Conservation (phyloP, 2,797 vertebrate genomes). For the Podargus strigoides region DNA sequence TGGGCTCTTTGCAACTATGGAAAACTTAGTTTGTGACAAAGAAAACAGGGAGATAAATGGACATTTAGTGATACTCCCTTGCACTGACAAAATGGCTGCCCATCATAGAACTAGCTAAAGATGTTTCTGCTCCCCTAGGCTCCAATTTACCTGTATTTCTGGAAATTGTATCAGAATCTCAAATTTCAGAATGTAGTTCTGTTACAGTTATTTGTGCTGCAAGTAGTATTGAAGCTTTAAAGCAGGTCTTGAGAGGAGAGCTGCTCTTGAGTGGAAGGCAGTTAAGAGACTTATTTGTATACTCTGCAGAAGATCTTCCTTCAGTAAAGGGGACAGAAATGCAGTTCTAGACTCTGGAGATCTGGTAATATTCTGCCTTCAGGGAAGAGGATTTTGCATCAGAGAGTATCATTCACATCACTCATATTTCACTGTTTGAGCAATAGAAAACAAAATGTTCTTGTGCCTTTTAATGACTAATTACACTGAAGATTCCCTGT, state of each 20-base stretch:
- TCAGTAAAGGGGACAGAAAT: not conserved
- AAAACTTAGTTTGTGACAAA: not conserved
- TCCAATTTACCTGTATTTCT: not conserved
- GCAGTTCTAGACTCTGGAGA: not conserved
- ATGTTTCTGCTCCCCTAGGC: not conserved
- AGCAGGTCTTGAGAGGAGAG: not conserved
- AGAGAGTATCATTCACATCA: not conserved
- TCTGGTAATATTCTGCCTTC: not conserved
- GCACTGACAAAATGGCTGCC: not conserved
- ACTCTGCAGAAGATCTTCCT: not conserved
- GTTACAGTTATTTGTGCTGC: not conserved
- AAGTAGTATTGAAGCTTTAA: not conserved
- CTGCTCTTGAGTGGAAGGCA: not conserved
- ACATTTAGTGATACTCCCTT: not conserved
- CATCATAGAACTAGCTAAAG: not conserved
- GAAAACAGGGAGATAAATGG: not conserved
- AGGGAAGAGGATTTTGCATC: not conserved
- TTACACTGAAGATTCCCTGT: not conserved
- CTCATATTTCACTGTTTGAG: not conserved
- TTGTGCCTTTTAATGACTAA: not conserved
- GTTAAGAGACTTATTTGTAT: not conserved
- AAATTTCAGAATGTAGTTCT: not conserved
- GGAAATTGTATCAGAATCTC: not conserved
- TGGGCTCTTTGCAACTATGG: not conserved
- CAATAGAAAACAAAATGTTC: not conserved